These are phyloP conservation scores for Drosophila ambigua DNA, from an alignment of 1,140 invertebrate species.

Conservation along the genomic window DNA sequence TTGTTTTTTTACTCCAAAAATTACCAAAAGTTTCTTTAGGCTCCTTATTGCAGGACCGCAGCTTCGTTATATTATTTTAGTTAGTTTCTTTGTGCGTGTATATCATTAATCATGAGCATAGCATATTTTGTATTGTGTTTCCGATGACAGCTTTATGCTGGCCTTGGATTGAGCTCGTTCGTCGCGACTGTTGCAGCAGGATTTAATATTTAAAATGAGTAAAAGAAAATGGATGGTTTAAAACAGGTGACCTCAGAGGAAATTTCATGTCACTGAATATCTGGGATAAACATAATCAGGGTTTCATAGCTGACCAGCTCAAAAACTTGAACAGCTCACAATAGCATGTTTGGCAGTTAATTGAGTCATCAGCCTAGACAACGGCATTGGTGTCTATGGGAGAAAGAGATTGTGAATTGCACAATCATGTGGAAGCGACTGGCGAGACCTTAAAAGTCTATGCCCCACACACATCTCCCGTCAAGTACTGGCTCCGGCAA, in stretches of 20 bases:
- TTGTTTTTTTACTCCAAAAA: background rate
- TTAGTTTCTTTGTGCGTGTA: constrained; percentile 57
- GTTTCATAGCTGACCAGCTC: constrained; percentile 23
- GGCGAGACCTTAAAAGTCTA: constrained; percentile 42
- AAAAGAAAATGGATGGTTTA: background rate
- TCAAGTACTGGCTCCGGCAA: constrained; percentile 20
- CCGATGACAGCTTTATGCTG: constrained; percentile 76
- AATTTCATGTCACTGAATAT: background rate
- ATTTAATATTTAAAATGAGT: constrained; percentile 32
- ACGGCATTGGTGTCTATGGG: constrained; percentile 41
- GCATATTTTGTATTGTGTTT: constrained; percentile 74
- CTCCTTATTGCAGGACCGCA: constrained; percentile 41
- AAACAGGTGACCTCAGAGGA: background rate
- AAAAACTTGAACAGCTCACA: constrained; percentile 27
- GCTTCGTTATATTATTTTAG: constrained; percentile 17
- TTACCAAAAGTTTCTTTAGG: constrained; percentile 47
- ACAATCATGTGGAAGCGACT: constrained; percentile 74
- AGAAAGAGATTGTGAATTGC: constrained; percentile 58
- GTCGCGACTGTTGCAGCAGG: constrained; percentile 24
- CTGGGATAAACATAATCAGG: constrained; percentile 30
- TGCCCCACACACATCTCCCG: constrained; percentile 19
- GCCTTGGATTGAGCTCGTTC: constrained; percentile 46
- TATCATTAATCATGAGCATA: constrained; percentile 78
- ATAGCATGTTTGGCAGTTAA: constrained; percentile 66
- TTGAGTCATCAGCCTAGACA: constrained; percentile 73